Base-by-base conservation (phyloP, 2,888 invertebrate genomes). In the Tholera decimalis region DNA sequence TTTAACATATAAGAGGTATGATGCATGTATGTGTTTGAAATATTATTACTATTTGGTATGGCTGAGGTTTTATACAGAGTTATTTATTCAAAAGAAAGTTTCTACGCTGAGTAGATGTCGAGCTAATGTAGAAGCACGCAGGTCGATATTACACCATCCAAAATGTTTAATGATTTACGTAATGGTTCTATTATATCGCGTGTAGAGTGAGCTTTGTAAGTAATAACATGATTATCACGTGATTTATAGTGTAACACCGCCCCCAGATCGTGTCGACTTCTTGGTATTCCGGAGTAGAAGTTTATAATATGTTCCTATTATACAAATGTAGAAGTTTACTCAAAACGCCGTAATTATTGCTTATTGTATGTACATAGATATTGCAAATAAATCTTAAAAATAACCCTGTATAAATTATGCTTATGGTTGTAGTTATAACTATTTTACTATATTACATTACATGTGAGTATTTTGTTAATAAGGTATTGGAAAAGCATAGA, bases 391-490 rank as follows among this genome's bases (percentile, higher is more conserved):
- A 87, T 78, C 88, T 91, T 90, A 91, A 92, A 90, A 93, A 93
- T 94, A 95, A 94, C 94, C 94, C 95, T 94, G 95, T 94, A 94
- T 93, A 94, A 94, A 94, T 94, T 94, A 95, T 94, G 93, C 94
- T 93, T 94, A 94, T 85, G 89, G 91, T 92, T 91, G 88, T 92
- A 91, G 84, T 88, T 89, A 88, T 78, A 89, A 88, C 92, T 93
- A 94, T 92, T 92, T 85, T 81, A 89, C 88, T 92, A 92, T 90
- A 89, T 87, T 89, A 88, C 83, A 83, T 73, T 81, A 58, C 85
- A 89, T 88, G 93, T 94, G 94, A 94, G 94, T 94, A 94, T 95
- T 94, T 80, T 83, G 87, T 91, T 92, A 91, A 85, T 90, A 89
- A 85, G 84, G 85, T 88, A 91, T 91, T 91, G 90, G 61, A 91